phyloP scores from a whole-genome alignment of 2,113 vertebrate genomes.

The Anser brachyrhynchus region DNA sequence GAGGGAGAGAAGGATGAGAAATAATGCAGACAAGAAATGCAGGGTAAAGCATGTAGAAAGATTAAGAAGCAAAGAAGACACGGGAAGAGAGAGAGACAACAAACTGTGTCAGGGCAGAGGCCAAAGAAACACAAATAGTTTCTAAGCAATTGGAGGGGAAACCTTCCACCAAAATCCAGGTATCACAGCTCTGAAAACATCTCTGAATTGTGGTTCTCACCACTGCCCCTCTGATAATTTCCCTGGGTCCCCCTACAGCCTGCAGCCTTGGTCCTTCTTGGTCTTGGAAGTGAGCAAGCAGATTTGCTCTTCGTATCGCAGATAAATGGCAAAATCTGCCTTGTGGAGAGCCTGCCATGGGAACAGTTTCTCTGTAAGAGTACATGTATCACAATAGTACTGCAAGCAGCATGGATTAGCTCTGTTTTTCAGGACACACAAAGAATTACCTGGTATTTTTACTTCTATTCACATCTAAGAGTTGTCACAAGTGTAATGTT shows the following conservation, averaged over 20 bases:
- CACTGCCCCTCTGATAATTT: background rate
- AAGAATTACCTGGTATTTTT: constrained; percentile 13
- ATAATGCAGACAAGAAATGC: background rate
- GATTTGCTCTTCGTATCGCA: background rate
- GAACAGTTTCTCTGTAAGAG: background rate
- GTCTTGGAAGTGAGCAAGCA: background rate
- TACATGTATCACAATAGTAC: background rate
- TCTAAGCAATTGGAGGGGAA: background rate
- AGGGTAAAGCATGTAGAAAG: background rate
- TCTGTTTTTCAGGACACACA: background rate
- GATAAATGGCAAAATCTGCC: background rate
- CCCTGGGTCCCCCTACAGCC: background rate
- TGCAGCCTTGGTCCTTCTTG: background rate
- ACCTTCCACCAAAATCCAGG: background rate
- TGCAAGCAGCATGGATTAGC: background rate
- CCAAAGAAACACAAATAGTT: background rate
- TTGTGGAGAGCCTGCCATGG: rapidly evolving
- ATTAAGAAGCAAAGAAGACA: background rate
- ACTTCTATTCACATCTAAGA: background rate
- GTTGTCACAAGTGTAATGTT: background rate
- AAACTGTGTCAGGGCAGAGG: background rate
- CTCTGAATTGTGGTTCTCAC: background rate
- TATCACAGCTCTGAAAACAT: background rate
- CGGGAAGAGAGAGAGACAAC: background rate
- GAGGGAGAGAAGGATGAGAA: background rate